Base-by-base conservation (phyloP, 2,797 vertebrate species). In the Pampus argenteus region DNA sequence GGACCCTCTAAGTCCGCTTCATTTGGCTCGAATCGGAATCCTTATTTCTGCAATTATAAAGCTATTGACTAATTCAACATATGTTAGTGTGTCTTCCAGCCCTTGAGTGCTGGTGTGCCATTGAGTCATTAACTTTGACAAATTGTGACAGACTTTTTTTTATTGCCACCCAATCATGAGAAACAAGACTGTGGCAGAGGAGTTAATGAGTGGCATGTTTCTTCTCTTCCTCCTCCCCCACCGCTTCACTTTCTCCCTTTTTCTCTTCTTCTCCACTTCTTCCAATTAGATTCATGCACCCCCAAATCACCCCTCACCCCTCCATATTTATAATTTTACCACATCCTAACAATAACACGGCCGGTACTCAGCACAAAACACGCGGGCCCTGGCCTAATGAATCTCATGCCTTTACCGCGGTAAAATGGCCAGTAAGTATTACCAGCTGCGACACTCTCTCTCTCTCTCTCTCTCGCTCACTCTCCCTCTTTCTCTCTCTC, bases 341-440 rank as follows among this genome's bases (percentile, higher is more conserved):
- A 98, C 97, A 98, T 98, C 98, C 97, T 97, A 98, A 98, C 97
- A 97, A 98, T 98, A 99, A 98, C 97, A 98, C 92, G 95, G 95
- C 95, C 96, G 95, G 95, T 95, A 95, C 95, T 96, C 86, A 95
- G 96, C 95, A 95, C 96, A 97, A 97, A 98, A 97, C 96, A 97
- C 95, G 94, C 85, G 74, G 95, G 95, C 95, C 95, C 95, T 92
- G 95, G 95, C 81, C 95, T 97, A 98, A 98, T 97, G 97, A 97
- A 98, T 97, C 96, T 96, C 97, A 96, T 96, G 96, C 95, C 85
- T 96, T 96, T 95, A 95, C 96, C 95, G 95, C 95, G 74, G 79
- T 78, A 81, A 91, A 96, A 96, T 89, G 95, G 95, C 95, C 95
- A 94, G 94, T 98, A 98, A 99, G 96, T 98, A 96, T 95, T 98